Percentiles rank a stretch among this genome's conserved stretches.
Conservation (phyloP, 2,888 invertebrate species). For the Phengaris alcon region DNA sequence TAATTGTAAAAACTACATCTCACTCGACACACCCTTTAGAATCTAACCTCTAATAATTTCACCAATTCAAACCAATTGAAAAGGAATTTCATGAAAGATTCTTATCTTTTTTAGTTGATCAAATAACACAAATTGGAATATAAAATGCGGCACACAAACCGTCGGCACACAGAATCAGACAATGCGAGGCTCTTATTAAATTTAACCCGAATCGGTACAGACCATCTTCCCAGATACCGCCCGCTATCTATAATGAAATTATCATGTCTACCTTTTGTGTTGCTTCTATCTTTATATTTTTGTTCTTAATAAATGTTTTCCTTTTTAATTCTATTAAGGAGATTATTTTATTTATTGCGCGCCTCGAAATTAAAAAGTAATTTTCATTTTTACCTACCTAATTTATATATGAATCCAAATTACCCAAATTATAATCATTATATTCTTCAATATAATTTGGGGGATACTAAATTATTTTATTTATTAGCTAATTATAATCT, state of each 20-base stretch:
- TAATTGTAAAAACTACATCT: no score
- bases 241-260: constrained; percentile 19
- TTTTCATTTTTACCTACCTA: neutral
- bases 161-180: constrained; percentile 12
- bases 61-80: neutral
- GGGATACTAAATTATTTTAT: no score
- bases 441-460: no score
- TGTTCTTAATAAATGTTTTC: constrained; percentile 4
- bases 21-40: neutral
- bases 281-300: constrained; percentile 17
- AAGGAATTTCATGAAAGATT: neutral
- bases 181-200: constrained; percentile 20
- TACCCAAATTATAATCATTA: neutral
- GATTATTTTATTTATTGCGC: neutral
- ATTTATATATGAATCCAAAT: neutral
- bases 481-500: no score
- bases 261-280: constrained; percentile 16
- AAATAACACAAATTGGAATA: constrained; percentile 15
- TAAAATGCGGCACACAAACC: constrained; percentile 13
- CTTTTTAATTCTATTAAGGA: constrained; percentile 9
- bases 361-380: neutral
- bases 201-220: constrained; percentile 8
- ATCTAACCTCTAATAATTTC: neutral
- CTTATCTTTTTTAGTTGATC: constrained; percentile 9
- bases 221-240: constrained; percentile 11